These are phyloP conservation scores for Zaprionus africanus DNA, from an alignment of 1,140 invertebrate species.

Conservation along the genomic window DNA sequence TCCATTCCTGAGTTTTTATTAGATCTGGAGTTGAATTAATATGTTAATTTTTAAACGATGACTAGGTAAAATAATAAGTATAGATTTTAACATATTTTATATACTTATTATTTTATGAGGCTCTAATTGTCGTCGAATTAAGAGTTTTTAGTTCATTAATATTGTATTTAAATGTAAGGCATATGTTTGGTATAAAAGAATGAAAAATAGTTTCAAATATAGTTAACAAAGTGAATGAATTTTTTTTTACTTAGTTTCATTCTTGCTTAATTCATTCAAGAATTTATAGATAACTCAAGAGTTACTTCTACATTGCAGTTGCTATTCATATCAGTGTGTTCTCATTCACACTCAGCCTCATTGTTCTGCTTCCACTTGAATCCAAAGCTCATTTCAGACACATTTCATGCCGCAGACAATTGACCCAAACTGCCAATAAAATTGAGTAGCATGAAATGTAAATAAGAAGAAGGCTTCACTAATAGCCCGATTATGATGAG, in stretches of 20 bases:
- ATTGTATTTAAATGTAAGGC: neutral
- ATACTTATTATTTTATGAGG: no score
- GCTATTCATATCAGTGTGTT: neutral
- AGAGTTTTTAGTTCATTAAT: neutral
- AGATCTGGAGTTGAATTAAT: neutral
- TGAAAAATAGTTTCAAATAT: neutral
- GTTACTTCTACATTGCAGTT: neutral
- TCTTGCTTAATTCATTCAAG: neutral
- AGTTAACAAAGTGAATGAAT: no score
- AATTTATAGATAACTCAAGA: neutral
- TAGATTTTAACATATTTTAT: neutral
- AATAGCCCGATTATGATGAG: slow-evolving; percentile 74
- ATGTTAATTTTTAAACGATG: no score
- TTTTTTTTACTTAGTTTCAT: no score
- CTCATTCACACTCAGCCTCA: neutral
- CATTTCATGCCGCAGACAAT: slow-evolving; percentile 68
- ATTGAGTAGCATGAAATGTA: slow-evolving; percentile 78
- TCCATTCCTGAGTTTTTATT: neutral
- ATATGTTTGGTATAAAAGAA: neutral
- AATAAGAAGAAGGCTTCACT: slow-evolving; percentile 73
- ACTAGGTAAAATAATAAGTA: no score
- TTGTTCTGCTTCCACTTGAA: slow-evolving; percentile 18
- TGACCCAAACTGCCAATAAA: slow-evolving; percentile 82
- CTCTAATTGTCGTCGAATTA: neutral
- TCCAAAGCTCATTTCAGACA: slow-evolving; percentile 44